phyloP scores from a whole-genome alignment of 53 echinoderm and acorn worm species.

The Henricia sp. region DNA sequence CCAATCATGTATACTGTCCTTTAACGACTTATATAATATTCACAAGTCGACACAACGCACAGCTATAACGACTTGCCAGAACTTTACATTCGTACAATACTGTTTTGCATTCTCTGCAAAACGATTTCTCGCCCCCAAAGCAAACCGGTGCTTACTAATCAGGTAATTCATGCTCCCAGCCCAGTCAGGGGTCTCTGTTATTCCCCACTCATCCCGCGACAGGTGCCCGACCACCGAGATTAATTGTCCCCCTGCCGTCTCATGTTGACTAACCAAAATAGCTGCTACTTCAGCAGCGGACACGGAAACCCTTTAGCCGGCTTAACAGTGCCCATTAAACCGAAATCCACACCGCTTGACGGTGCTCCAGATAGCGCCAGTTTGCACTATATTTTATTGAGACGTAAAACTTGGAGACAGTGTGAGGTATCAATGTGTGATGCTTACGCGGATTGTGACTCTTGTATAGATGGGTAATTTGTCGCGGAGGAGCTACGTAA shows the following conservation, averaged over 20 bases:
- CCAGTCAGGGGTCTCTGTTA: not conserved
- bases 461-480: too few species aligned
- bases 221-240: conserved; percentile 4
- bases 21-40: too few species aligned
- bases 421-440: not conserved
- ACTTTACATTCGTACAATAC: too few species aligned
- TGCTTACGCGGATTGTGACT: not conserved
- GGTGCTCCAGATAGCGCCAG: not conserved
- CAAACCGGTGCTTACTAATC: not conserved
- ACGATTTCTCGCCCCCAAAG: not conserved
- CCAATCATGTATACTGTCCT: too few species aligned
- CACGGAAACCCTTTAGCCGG: conserved; percentile 31
- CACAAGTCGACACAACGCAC: too few species aligned
- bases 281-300: not conserved
- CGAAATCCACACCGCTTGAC: conserved; percentile 19
- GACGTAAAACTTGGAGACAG: conserved; percentile 37
- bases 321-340: conserved; percentile 58
- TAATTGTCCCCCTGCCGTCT: not conserved
- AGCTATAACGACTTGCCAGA: too few species aligned
- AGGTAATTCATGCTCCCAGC: not conserved
- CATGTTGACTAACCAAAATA: not conserved
- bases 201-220: not conserved
- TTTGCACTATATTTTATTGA: conserved; percentile 22
- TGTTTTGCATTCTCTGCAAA: not conserved
- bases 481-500: too few species aligned